Evolutionary conservation across 2,113 vertebrate genomes (phyloP), one percentile per base, ranked within the genome.

Genomic region (Hucho hucho): DNA sequence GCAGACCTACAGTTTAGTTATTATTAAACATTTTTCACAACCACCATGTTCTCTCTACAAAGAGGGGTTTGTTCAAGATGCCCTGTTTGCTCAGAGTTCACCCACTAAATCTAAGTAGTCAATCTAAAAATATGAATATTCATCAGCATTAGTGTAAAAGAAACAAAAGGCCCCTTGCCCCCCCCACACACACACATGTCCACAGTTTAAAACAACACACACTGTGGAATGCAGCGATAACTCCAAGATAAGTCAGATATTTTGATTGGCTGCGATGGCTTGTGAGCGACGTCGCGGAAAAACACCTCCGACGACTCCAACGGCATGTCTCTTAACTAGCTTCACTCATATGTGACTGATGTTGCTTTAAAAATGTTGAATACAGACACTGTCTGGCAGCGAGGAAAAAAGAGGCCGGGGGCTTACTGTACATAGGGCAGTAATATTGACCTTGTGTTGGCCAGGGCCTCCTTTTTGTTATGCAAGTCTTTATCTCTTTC

Each of bases 51-150:
- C 73, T 72, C 25, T 70, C 25, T 72, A 79, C 81, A 89, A 86
- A 89, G 89, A 86, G 78, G 74, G 1, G 72, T 56, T 80, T 90
- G 86, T 89, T 73, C 28, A 0, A 3, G 64, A 53, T 18, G 49
- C 49, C 25, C 37, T 79, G 82, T 88, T 91, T 84, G 74, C 86
- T 83, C 74, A 43, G 65, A 6, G 20, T 76, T 72, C 72, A 20
- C 64, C 72, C 81, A 64, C 82, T 85, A 87, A 85, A 84, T 85
- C 80, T 76, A 76, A 78, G 78, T 63, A 83, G 86, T 80, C 76
- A 64, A 84, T 91, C 80, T 67, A 75, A 88, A 89, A 88, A 90
- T 88, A 89, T 86, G 68, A 79, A 88, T 79, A 88, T 79, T 75
- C 79, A 75, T 73, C 80, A 5, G 49, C 49, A 81, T 86, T 79